These are phyloP conservation scores for Smithornis capensis DNA, from an alignment of 2,113 vertebrate genomes.

Conservation along the genomic window DNA sequence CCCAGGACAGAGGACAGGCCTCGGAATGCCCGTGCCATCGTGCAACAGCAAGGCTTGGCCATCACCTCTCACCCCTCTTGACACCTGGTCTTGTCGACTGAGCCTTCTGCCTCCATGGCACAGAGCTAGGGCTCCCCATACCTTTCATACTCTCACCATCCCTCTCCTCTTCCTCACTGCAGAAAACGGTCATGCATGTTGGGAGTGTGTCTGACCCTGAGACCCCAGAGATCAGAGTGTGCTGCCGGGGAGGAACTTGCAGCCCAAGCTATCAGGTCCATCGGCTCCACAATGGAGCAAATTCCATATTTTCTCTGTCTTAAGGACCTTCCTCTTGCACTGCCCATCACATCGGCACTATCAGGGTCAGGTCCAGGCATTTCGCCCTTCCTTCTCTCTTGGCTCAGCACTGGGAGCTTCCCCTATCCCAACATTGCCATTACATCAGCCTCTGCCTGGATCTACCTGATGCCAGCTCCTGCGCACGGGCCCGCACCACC, in stretches of 20 bases:
- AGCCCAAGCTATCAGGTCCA: background rate
- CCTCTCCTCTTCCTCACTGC: background rate
- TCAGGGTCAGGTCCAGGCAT: background rate
- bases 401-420: background rate
- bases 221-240: background rate
- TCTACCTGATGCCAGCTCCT: background rate
- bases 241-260: background rate
- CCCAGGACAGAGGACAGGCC: background rate
- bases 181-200: background rate
- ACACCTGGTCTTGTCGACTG: background rate
- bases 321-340: background rate
- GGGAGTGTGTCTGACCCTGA: background rate
- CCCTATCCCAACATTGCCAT: background rate
- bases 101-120: background rate
- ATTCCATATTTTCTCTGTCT: background rate
- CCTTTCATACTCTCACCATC: background rate
- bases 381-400: background rate
- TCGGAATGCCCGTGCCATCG: accelerated
- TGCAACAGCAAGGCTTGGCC: background rate
- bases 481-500: accelerated
- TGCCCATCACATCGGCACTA: background rate
- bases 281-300: background rate
- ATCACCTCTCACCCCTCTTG: too few relatives aligned
- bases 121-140: background rate
- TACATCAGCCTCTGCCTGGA: background rate